phyloP scores from a whole-genome alignment of 1,140 invertebrate species.

The Bombus balteatus region DNA sequence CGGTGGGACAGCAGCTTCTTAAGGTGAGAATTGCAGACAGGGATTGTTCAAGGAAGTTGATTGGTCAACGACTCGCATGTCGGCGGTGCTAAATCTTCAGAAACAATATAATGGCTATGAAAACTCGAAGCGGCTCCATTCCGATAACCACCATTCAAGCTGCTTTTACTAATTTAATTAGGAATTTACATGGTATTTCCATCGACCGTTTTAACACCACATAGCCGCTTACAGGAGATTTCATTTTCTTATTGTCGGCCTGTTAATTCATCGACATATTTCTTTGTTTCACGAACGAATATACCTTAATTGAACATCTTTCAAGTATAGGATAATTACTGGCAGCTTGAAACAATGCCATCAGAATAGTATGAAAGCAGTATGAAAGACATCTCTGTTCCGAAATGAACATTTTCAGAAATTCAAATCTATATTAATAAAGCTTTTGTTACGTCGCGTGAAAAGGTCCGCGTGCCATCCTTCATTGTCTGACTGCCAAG shows the following conservation, averaged over 20 bases:
- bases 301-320: slow-evolving; percentile 51
- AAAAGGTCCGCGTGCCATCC: too few relatives aligned
- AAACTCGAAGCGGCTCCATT: slow-evolving; percentile 28
- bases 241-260: slow-evolving; percentile 10
- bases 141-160: slow-evolving; percentile 21
- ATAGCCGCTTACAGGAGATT: not conserved
- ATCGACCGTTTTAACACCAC: slow-evolving; percentile 53
- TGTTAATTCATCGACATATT: slow-evolving; percentile 54
- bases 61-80: slow-evolving; percentile 46
- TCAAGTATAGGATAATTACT: not conserved
- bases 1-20: slow-evolving; percentile 38
- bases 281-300: not conserved
- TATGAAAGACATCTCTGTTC: too few relatives aligned
- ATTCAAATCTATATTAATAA: too few relatives aligned
- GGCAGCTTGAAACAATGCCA: not conserved
- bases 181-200: slow-evolving; percentile 62
- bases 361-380: too few relatives aligned
- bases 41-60: slow-evolving; percentile 56
- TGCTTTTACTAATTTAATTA: slow-evolving; percentile 70
- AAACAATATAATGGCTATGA: slow-evolving; percentile 48
- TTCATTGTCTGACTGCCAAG: too few relatives aligned
- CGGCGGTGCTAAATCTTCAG: slow-evolving; percentile 49
- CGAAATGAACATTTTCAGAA: too few relatives aligned
- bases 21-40: slow-evolving; percentile 69
- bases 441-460: not conserved